phyloP scores from a whole-genome alignment of 2,888 invertebrate genomes.

The Seira sanloemensis region DNA sequence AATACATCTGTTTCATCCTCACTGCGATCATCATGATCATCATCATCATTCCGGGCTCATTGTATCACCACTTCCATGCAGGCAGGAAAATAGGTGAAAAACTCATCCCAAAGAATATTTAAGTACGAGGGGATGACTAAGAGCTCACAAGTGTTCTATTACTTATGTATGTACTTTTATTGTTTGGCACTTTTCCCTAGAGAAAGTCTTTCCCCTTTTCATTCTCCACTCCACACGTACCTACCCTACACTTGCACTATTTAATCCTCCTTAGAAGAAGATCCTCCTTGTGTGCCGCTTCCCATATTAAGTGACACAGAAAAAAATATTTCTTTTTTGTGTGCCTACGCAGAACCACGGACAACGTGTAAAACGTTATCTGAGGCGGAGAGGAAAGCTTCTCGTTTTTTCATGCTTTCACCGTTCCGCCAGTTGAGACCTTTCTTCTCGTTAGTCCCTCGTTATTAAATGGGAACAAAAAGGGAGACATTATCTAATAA shows the following conservation, averaged over 20 bases:
- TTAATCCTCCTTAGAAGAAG: conserved; percentile 20
- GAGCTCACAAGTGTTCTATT: neutral
- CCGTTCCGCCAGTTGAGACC: neutral
- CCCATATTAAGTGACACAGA: conserved; percentile 32
- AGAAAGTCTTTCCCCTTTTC: too few relatives aligned
- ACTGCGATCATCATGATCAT: neutral
- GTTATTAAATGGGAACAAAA: neutral
- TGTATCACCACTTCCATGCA: neutral
- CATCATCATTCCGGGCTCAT: neutral
- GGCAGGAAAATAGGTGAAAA: neutral
- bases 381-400: neutral
- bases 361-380: conserved; percentile 48
- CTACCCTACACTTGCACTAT: neutral
- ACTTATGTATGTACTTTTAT: neutral
- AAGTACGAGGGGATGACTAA: neutral
- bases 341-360: conserved; percentile 27
- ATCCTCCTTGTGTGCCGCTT: neutral
- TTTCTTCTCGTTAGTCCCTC: neutral
- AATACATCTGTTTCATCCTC: neutral
- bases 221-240: neutral
- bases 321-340: neutral
- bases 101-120: neutral
- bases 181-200: conserved; percentile 47
- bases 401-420: neutral
- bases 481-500: neutral